Conservation (phyloP, 1,140 invertebrate genomes). For the Mercenaria mercenaria region DNA sequence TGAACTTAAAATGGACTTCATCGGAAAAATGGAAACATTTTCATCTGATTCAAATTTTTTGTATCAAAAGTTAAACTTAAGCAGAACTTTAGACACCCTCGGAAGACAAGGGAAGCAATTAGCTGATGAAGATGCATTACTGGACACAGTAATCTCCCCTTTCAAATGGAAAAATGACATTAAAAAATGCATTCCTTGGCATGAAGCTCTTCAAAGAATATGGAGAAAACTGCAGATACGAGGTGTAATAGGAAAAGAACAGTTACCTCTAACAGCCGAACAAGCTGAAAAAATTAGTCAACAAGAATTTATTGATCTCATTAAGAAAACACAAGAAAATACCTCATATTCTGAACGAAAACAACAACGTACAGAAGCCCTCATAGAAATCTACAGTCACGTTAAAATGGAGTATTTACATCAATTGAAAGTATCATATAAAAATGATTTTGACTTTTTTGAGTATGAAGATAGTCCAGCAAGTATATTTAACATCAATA, state of each 20-base stretch:
- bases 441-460: slow-evolving; percentile 66
- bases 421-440: slow-evolving; percentile 29
- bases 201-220: slow-evolving; percentile 52
- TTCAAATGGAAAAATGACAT: slow-evolving; percentile 48
- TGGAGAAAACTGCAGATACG: slow-evolving; percentile 68
- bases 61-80: slow-evolving; percentile 35
- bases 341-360: slow-evolving; percentile 15
- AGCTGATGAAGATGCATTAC: slow-evolving; percentile 62
- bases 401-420: slow-evolving; percentile 38
- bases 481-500: slow-evolving; percentile 47
- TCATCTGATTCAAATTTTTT: slow-evolving; percentile 51
- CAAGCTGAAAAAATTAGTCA: slow-evolving; percentile 10
- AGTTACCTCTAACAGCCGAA: slow-evolving; percentile 43
- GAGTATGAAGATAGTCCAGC: slow-evolving; percentile 56
- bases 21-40: slow-evolving; percentile 69
- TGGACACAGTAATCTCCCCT: slow-evolving; percentile 58
- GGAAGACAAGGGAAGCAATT: slow-evolving; percentile 41
- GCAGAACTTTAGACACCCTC: slow-evolving; percentile 29
- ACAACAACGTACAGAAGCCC: slow-evolving; percentile 39
- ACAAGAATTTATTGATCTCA: slow-evolving; percentile 40
- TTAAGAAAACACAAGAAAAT: slow-evolving; percentile 2
- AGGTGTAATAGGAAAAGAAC: slow-evolving; percentile 56
- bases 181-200: slow-evolving; percentile 51
- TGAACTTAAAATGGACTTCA: slow-evolving; percentile 63
- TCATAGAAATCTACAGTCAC: slow-evolving; percentile 58